Percentiles rank a stretch among this genome's conserved stretches.
phyloP scores from a whole-genome alignment of 2,113 vertebrate species.

The Cisticola juncidis region DNA sequence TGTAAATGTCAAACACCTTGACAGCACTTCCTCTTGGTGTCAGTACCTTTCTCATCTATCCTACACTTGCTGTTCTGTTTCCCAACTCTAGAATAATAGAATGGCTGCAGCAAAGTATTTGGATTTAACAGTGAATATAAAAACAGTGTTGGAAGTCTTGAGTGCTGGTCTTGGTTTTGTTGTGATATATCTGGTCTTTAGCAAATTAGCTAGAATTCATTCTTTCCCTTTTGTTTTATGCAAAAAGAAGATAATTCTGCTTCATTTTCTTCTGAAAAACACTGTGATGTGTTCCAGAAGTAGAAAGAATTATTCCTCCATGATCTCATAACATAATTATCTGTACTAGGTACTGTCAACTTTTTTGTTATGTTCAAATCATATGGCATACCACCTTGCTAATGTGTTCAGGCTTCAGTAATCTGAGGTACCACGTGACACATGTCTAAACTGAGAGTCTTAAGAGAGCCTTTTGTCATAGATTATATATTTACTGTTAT shows the following conservation, averaged over 20 bases:
- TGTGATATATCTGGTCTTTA: neutral
- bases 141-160: neutral
- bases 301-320: slow-evolving; percentile 22
- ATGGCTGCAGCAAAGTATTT: neutral
- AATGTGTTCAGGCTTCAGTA: neutral
- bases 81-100: neutral
- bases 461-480: neutral
- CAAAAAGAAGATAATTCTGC: neutral
- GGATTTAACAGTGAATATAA: neutral
- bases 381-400: neutral
- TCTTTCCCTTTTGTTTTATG: neutral
- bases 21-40: neutral
- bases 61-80: neutral
- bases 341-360: slow-evolving; percentile 12
- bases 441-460: neutral
- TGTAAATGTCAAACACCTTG: neutral
- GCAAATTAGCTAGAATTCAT: neutral
- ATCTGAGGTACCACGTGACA: neutral
- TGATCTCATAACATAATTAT: slow-evolving; percentile 37
- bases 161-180: neutral
- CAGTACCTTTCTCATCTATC: neutral
- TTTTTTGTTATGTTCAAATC: slow-evolving; percentile 37
- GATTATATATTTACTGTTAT: neutral
- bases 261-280: slow-evolving; percentile 15
- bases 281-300: slow-evolving; percentile 3